Evolutionary conservation across 2,113 vertebrate species (phyloP).

Genomic region (Bos javanicus): DNA sequence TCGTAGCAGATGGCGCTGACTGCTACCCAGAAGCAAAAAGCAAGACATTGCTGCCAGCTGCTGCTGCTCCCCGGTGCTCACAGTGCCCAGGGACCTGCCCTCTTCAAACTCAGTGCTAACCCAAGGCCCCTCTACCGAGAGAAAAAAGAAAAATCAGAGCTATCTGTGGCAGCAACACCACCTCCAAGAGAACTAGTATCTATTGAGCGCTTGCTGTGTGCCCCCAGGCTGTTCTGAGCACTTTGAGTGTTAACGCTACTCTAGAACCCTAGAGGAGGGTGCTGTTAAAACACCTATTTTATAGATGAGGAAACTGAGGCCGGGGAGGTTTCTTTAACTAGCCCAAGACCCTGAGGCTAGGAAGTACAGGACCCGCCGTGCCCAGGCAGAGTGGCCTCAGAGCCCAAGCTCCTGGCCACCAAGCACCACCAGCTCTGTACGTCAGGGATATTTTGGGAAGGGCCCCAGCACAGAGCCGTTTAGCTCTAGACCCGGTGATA

Average conservation of each 20-base stretch:
- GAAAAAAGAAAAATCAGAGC: rapidly evolving
- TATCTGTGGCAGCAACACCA: rapidly evolving
- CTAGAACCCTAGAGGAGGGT: rapidly evolving
- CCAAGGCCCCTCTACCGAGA: neutral
- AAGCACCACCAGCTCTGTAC: rapidly evolving
- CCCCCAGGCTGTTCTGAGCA: neutral
- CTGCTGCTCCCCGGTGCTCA: too few relatives aligned
- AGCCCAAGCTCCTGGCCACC: neutral
- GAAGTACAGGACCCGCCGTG: rapidly evolving
- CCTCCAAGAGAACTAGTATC: rapidly evolving
- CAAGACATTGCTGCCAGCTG: rapidly evolving
- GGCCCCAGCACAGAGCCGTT: rapidly evolving
- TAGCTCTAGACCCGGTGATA: rapidly evolving
- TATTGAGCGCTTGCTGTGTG: rapidly evolving
- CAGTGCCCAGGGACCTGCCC: rapidly evolving
- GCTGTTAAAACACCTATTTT: rapidly evolving
- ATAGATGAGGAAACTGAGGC: neutral
- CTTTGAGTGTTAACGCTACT: rapidly evolving
- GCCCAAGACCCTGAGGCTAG: neutral
- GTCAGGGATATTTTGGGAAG: rapidly evolving
- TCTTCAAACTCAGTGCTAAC: neutral
- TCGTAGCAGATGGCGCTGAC: rapidly evolving
- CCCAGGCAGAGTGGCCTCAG: neutral
- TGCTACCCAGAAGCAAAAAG: neutral
- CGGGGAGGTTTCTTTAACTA: rapidly evolving